Percentiles rank a stretch among this genome's conserved stretches.
phyloP scores from a whole-genome alignment of 2,113 vertebrate genomes.

The Phycodurus eques region DNA sequence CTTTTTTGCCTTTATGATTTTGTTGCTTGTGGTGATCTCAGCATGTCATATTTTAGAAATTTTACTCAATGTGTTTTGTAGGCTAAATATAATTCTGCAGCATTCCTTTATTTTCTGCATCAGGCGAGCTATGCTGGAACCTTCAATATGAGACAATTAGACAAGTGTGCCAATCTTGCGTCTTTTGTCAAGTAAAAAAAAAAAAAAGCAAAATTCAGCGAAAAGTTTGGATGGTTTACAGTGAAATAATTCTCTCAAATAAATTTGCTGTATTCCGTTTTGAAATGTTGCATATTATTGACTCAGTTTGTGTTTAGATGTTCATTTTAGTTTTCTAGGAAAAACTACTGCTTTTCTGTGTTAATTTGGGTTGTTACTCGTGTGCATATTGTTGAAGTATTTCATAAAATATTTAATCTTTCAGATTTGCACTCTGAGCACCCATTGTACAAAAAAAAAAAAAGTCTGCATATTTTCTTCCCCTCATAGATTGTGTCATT shows the following conservation, averaged over 20 bases:
- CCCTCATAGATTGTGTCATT: too few species aligned
- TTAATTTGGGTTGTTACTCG: too few species aligned
- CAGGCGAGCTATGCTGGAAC: not conserved
- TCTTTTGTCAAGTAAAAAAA: not conserved
- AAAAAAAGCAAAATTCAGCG: not conserved
- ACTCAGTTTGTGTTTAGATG: too few species aligned
- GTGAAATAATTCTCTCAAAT: not conserved
- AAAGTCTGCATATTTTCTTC: too few species aligned
- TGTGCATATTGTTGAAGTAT: too few species aligned
- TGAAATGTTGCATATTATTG: not conserved
- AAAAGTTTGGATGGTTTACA: not conserved
- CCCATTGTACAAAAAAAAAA: too few species aligned
- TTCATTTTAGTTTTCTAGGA: too few species aligned
- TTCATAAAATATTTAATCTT: too few species aligned
- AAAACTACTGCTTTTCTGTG: too few species aligned
- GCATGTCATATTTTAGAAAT: not conserved
- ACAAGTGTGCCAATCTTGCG: not conserved
- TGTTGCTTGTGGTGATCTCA: not conserved
- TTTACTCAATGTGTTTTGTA: not conserved
- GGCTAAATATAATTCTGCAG: not conserved
- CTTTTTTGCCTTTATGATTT: slow-evolving; percentile 22
- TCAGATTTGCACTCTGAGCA: too few species aligned
- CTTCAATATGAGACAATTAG: not conserved
- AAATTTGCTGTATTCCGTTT: slow-evolving; percentile 1
- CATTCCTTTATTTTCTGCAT: not conserved